phyloP scores from a whole-genome alignment of 1,140 invertebrate species.

The Stegodyphus mimosarum region DNA sequence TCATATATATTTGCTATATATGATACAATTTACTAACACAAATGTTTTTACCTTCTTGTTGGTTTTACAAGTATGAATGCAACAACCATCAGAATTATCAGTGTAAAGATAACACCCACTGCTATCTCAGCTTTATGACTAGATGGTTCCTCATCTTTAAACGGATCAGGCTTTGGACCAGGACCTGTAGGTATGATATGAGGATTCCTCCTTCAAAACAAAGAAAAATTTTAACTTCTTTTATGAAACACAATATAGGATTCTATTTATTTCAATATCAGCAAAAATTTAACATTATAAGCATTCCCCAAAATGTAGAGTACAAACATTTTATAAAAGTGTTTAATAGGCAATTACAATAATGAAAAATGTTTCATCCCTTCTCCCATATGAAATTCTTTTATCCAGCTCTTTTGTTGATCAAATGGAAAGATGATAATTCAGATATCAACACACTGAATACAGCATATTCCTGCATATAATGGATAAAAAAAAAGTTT shows the following conservation, averaged over 20 bases:
- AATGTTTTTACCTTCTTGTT: conserved; percentile 37
- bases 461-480: too few species aligned
- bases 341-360: too few species aligned
- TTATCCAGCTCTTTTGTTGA: too few species aligned
- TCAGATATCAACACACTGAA: too few species aligned
- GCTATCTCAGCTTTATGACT: conserved; percentile 16
- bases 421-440: too few species aligned
- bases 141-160: not conserved
- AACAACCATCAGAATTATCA: not conserved
- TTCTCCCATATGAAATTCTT: too few species aligned
- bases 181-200: not conserved
- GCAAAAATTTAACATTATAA: not conserved
- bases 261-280: not conserved
- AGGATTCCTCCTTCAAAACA: not conserved
- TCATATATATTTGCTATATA: too few species aligned
- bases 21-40: too few species aligned
- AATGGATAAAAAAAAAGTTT: too few species aligned
- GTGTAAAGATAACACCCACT: conserved; percentile 20
- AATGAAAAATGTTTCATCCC: too few species aligned
- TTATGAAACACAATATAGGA: not conserved
- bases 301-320: not conserved
- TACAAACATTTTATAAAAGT: too few species aligned
- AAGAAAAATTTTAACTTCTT: not conserved
- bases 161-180: conserved; percentile 6
- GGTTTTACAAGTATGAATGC: conserved; percentile 28